Evolutionary conservation across 1,140 invertebrate species (phyloP).

Genomic region (Ceratosolen fusciceps): DNA sequence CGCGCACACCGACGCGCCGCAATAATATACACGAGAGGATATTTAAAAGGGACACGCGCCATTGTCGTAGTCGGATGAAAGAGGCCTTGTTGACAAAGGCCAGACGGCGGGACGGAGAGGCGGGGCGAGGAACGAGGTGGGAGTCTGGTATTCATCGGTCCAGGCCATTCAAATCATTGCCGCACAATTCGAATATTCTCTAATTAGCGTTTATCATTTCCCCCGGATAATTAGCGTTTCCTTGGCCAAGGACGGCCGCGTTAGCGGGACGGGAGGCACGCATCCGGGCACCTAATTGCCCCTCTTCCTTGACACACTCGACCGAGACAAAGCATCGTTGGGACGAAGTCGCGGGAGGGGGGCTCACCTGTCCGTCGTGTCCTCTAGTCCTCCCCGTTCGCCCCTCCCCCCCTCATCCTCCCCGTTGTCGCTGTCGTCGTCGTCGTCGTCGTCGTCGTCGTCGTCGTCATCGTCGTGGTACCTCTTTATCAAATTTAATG

Average conservation of each 20-base stretch:
- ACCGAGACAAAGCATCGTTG: neutral
- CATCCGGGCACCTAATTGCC: too few relatives aligned
- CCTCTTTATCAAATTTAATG: constrained; percentile 23
- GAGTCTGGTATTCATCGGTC: neutral
- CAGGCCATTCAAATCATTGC: neutral
- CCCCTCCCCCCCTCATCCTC: too few relatives aligned
- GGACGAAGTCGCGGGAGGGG: neutral
- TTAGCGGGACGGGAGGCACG: neutral
- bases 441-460: too few relatives aligned
- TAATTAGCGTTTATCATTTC: constrained; percentile 30
- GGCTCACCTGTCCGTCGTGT: neutral
- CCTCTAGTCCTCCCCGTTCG: neutral
- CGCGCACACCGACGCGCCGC: too few relatives aligned
- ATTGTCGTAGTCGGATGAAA: neutral
- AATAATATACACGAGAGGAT: neutral
- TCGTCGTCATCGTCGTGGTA: neutral
- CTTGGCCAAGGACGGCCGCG: neutral
- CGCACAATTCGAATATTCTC: neutral
- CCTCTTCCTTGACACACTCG: constrained; percentile 9
- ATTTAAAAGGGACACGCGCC: neutral
- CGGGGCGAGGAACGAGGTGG: neutral
- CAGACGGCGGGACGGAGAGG: too few relatives aligned
- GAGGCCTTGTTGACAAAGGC: neutral
- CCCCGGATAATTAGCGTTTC: constrained; percentile 17
- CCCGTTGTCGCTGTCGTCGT: too few relatives aligned